A percentile compares a stretch with the other conserved stretches of the same genome.
These are phyloP conservation scores for Bos taurus DNA, from an alignment of 2,113 vertebrate genomes.

Conservation along the genomic window DNA sequence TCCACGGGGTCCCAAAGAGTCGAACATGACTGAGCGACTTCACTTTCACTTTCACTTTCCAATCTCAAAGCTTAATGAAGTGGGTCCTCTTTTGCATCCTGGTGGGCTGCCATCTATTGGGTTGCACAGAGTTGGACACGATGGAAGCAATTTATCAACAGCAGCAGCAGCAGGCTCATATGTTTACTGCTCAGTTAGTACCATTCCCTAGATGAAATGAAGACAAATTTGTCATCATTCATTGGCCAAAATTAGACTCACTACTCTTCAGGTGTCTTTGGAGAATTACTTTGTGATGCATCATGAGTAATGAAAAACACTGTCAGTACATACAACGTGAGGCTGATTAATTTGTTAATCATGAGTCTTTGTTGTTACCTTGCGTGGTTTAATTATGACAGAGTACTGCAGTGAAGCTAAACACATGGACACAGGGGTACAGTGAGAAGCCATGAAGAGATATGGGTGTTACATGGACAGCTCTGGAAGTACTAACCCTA, in stretches of 20 bases:
- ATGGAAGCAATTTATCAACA: too few species aligned
- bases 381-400: conserved; percentile 52
- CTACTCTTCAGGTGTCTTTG: neutral
- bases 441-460: conserved; percentile 17
- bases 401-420: conserved; percentile 33
- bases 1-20: too few species aligned
- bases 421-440: neutral
- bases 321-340: neutral
- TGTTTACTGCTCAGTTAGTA: neutral
- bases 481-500: neutral
- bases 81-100: neutral
- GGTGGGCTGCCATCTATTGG: neutral
- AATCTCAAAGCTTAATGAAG: neutral
- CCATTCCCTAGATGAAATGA: neutral
- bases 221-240: conserved; percentile 13
- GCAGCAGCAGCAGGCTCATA: neutral
- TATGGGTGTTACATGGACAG: neutral
- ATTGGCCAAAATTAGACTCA: conserved; percentile 2
- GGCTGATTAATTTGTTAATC: conserved; percentile 50
- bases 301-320: conserved; percentile 27
- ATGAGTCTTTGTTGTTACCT: neutral
- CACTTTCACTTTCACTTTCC: too few species aligned
- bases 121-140: too few species aligned
- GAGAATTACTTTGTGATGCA: conserved; percentile 29
- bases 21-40: too few species aligned